Evolutionary conservation across 2,113 vertebrate genomes (phyloP).

Genomic region (Potamarius usumacintae): DNA sequence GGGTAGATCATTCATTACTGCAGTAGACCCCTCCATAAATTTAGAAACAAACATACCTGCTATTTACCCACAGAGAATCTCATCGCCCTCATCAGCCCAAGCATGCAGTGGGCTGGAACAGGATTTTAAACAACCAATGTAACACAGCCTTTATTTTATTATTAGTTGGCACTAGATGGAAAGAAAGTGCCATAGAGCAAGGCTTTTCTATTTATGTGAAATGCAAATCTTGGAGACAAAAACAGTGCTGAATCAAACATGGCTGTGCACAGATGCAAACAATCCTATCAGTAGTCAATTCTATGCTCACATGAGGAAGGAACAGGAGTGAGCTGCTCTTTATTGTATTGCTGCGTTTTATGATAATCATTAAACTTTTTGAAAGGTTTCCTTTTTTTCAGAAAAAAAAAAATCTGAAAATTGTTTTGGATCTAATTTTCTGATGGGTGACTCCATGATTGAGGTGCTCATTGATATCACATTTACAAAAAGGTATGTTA

Average conservation of each 20-base stretch:
- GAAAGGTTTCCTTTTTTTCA: not conserved
- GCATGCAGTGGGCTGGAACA: not conserved
- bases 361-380: not conserved
- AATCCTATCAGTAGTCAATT: not conserved
- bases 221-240: not conserved
- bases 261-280: not conserved
- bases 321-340: not conserved
- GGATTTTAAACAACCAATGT: not conserved
- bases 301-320: not conserved
- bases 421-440: not conserved
- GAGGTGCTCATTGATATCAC: not conserved
- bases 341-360: not conserved
- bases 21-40: constrained; percentile 70
- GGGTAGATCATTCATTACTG: constrained; percentile 72
- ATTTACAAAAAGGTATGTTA: not conserved
- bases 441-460: not conserved
- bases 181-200: not conserved
- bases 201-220: not conserved
- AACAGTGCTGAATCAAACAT: not conserved
- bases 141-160: not conserved
- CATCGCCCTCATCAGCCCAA: constrained; percentile 52
- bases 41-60: constrained; percentile 66
- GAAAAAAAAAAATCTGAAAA: not conserved
- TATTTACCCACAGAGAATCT: constrained; percentile 65
- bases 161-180: not conserved